Base-by-base conservation (phyloP, 2,888 invertebrate species). In the Gonocerus acuteangulatus region DNA sequence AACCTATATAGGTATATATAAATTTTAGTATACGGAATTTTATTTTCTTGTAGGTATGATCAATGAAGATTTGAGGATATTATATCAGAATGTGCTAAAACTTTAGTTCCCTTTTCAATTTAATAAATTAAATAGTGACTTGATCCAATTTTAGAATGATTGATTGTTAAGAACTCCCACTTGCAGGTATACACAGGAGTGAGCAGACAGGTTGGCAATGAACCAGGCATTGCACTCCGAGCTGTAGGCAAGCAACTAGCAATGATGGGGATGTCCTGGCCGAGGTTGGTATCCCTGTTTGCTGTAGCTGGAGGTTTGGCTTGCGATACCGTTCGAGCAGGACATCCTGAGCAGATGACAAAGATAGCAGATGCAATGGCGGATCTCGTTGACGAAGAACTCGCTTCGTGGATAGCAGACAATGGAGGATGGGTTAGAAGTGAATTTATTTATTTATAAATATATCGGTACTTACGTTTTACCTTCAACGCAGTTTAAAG, bases 391-490 rank as follows among this genome's bases (percentile, higher is more conserved):
- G 84, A 85, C 70, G 82, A 84, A 67, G 81, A 83, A 67, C 73
- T 87, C 32, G 84, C 84, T 0, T 74, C 81, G 1, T 93, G 92
- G 92, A 84, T 93, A 11, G 85, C 86, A 56, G 78, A 82, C 48
- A 87, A 89, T 71, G 91, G 91, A 16, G 92, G 92, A 73, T 93
- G 93, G 92, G 91, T 91, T 75, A 70, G 75, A 65, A 16, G n/a
- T 27, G 4, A 27, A 27, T 6, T 9, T 34, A 7, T 62, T 19
- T 47, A 4, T n/a, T n/a, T n/a, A n/a, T n/a, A n/a, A n/a, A n/a
- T n/a, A n/a, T n/a, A n/a, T n/a, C n/a, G n/a, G n/a, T n/a, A n/a
- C n/a, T n/a, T n/a, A n/a, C n/a, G n/a, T n/a, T n/a, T n/a, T n/a
- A n/a, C n/a, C n/a, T n/a, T n/a, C n/a, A n/a, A n/a, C n/a, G n/a